These are phyloP conservation scores for Diacarnus erythraeanus DNA, from an alignment of 37 sponge, comb jelly and placozoan genomes.

Conservation along the genomic window DNA sequence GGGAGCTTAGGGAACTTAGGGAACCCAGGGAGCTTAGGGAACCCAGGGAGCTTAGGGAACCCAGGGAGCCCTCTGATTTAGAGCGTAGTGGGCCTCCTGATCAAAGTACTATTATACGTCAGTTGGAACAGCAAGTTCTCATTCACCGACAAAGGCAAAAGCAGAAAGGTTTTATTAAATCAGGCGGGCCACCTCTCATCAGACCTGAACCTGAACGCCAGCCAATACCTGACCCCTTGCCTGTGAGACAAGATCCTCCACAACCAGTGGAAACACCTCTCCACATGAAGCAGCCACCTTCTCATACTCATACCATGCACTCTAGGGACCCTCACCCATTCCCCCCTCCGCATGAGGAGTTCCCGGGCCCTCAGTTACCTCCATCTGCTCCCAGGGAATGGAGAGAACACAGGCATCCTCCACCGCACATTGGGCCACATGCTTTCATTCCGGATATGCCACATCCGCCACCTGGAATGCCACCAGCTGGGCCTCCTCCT, in stretches of 20 bases:
- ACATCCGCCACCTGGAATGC: slow-evolving; percentile 12
- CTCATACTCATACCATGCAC: too few species aligned
- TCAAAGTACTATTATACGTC: background rate
- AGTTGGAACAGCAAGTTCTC: background rate
- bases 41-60: too few species aligned
- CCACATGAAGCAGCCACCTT: background rate
- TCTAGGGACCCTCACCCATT: slow-evolving; percentile 23
- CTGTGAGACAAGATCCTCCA: background rate
- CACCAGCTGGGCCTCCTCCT: slow-evolving; percentile 26
- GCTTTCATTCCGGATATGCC: slow-evolving; percentile 1
- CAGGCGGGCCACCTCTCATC: background rate
- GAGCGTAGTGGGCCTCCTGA: slow-evolving; percentile 2
- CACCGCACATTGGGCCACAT: slow-evolving; percentile 4
- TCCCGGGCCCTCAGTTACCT: background rate
- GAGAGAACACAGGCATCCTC: background rate
- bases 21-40: too few species aligned
- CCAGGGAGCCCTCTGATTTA: too few species aligned
- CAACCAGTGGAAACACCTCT: background rate
- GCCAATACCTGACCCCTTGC: background rate
- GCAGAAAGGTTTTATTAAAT: background rate
- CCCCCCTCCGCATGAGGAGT: slow-evolving; percentile 15
- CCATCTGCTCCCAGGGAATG: background rate
- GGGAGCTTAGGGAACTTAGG: too few species aligned
- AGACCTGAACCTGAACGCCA: background rate
- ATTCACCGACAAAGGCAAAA: background rate